Evolutionary conservation across 2,797 vertebrate genomes (phyloP), one percentile per base, ranked within the genome.

Genomic region (Steatocranus sp.): DNA sequence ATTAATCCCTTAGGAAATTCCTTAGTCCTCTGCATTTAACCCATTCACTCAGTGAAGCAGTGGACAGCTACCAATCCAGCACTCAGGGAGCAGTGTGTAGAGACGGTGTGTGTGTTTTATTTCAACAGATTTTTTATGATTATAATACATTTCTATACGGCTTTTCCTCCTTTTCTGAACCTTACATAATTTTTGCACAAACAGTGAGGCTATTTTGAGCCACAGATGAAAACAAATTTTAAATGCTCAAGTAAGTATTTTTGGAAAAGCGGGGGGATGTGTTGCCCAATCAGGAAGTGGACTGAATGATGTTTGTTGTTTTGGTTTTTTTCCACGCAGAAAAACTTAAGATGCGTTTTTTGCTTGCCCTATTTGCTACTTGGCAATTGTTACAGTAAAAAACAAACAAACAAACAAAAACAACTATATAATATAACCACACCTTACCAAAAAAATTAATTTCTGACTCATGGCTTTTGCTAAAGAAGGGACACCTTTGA

Each of bases 301-400:
- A 70, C 2, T 70, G 38, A 46, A 27, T 0, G 1, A 25, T 48
- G 41, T 48, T 30, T 73, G 66, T 3, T n/a, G n/a, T n/a, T 30
- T 70, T 68, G 0, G 0, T 11, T 58, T 8, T 76, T 25, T 77
- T 11, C 8, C 18, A 58, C 2, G 5, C 8, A 56, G 51, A n/a
- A 41, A 58, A 5, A 15, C 11, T 41, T 32, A 32, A n/a, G 25
- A 20, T 32, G 36, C 7, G 5, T 32, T 9, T 15, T 36, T n/a
- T 77, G 32, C 3, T 58, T 58, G 10, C 18, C 3, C 41, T n/a
- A 20, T 14, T 73, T 23, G 38, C 36, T 78, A 10, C 8, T 32
- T 58, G 32, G 10, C 7, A 30, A 20, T 32, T 7, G n/a, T 50
- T 48, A 36, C 14, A 27, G 46, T 27, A 36, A 23, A 63, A 30